Evolutionary conservation across 2,113 vertebrate species (phyloP).

Genomic region (Ceyx cyanopectus): DNA sequence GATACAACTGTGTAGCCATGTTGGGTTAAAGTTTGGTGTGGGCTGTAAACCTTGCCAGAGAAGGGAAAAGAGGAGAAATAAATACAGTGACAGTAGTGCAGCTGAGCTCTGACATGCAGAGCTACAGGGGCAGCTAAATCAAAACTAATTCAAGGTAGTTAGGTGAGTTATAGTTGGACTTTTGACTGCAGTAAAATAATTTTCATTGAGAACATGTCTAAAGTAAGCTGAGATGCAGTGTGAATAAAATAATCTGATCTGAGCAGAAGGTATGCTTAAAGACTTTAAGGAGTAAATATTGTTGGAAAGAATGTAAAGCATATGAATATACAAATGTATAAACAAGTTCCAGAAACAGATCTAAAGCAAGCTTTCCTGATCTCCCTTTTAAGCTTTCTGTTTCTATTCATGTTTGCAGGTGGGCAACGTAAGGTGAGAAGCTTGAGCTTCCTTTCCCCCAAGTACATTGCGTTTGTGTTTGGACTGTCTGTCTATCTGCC

Average conservation of each 20-base stretch:
- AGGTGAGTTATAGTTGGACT: not conserved
- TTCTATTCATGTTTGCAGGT: conserved; percentile 14
- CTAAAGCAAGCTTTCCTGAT: conserved; percentile 41
- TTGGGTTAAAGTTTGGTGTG: not conserved
- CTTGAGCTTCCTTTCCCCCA: not conserved
- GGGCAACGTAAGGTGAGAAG: conserved; percentile 22
- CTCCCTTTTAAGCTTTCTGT: conserved; percentile 16
- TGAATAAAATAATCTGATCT: not conserved
- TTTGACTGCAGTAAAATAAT: not conserved
- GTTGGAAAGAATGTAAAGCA: not conserved
- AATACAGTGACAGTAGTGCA: not conserved
- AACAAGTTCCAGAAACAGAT: not conserved
- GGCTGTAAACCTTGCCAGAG: not conserved
- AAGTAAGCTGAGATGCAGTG: not conserved
- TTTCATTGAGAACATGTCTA: not conserved
- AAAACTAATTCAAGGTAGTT: conserved; percentile 1
- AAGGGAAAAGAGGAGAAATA: not conserved
- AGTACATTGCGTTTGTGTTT: accelerated
- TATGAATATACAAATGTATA: not conserved
- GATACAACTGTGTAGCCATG: not conserved
- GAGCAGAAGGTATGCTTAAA: not conserved
- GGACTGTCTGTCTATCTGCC: not conserved
- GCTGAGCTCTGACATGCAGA: not conserved
- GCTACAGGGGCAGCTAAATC: not conserved
- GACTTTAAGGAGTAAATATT: not conserved